Percentiles rank a stretch among this genome's conserved stretches.
These are phyloP conservation scores for Lamprotornis superbus DNA, from an alignment of 2,113 vertebrate species.

Conservation along the genomic window DNA sequence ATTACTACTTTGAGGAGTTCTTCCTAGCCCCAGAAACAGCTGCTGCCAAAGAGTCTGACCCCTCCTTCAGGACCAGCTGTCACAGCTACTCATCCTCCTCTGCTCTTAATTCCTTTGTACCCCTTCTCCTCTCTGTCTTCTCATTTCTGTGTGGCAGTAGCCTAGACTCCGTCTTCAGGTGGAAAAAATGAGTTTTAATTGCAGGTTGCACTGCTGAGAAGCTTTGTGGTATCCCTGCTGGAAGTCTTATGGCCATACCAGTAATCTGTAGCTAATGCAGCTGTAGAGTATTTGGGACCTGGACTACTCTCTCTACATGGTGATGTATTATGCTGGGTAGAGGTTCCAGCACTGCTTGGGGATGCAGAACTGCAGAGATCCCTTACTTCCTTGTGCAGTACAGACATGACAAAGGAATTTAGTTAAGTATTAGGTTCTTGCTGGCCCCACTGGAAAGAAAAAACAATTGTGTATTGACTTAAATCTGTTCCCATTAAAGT, in stretches of 20 bases:
- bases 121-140: neutral
- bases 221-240: neutral
- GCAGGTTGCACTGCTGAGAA: neutral
- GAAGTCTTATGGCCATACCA: neutral
- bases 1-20: neutral
- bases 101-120: neutral
- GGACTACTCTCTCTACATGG: neutral
- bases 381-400: neutral
- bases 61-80: neutral
- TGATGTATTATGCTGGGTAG: neutral
- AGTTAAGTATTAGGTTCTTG: neutral
- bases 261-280: neutral
- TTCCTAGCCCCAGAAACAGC: neutral
- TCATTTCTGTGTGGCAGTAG: neutral
- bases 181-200: neutral
- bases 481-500: neutral
- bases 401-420: neutral
- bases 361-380: neutral
- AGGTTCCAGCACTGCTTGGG: neutral
- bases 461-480: neutral
- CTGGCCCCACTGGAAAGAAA: neutral
- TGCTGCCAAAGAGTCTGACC: neutral
- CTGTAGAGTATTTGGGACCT: fast-evolving
- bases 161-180: neutral
- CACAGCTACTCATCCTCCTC: neutral